These are phyloP conservation scores for Lasiurus cinereus DNA, from an alignment of 2,113 vertebrate genomes.

Conservation along the genomic window DNA sequence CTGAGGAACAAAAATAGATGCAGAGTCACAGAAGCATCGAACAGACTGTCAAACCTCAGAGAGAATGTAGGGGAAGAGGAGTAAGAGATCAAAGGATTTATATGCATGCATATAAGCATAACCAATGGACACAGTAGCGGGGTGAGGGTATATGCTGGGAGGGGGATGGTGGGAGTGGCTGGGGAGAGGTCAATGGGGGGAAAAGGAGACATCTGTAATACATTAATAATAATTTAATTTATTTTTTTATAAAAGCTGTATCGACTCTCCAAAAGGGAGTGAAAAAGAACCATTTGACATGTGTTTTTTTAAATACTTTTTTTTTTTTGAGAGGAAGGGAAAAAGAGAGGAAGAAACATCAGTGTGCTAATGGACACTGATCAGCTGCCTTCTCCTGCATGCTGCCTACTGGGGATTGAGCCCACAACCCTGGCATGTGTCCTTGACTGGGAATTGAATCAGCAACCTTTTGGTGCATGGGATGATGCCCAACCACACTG, in stretches of 20 bases:
- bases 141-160: too few relatives aligned
- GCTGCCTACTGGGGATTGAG: not conserved
- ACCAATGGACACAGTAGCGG: too few relatives aligned
- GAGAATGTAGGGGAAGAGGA: too few relatives aligned
- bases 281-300: constrained; percentile 47
- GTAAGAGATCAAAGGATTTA: too few relatives aligned
- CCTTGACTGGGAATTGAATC: not conserved
- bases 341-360: not conserved
- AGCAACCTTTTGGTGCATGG: not conserved
- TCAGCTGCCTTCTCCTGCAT: not conserved
- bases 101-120: too few relatives aligned
- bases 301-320: not conserved
- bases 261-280: constrained; percentile 10
- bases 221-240: too few relatives aligned
- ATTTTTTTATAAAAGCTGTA: not conserved
- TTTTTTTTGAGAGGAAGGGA: not conserved
- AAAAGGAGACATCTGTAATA: too few relatives aligned
- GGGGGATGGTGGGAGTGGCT: too few relatives aligned
- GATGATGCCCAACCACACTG: not conserved
- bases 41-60: too few relatives aligned
- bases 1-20: too few relatives aligned
- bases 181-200: too few relatives aligned
- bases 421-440: not conserved
- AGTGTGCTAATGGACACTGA: not conserved
- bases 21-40: too few relatives aligned